These are phyloP conservation scores for Zoroaster sp. DNA, from an alignment of 53 echinoderm and acorn worm species.

Conservation along the genomic window DNA sequence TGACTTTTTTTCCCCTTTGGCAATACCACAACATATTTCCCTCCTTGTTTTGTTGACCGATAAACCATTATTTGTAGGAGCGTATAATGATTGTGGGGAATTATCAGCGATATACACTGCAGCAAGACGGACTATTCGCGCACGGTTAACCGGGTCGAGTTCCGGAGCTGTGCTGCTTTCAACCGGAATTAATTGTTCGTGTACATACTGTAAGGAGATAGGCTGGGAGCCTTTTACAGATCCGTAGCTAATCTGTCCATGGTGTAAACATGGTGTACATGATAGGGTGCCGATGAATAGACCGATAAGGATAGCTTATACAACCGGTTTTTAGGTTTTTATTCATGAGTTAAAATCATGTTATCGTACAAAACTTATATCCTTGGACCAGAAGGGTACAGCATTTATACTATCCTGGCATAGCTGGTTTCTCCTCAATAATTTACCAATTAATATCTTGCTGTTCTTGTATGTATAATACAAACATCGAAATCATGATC, in stretches of 20 bases:
- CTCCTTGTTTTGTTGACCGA: background rate
- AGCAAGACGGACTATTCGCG: background rate
- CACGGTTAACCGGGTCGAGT: too few species aligned
- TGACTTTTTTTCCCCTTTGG: background rate
- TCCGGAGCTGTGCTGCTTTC: background rate
- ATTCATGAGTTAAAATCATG: too few species aligned
- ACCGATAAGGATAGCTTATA: too few species aligned
- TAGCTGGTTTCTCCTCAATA: too few species aligned
- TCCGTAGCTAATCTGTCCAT: background rate
- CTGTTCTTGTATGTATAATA: too few species aligned
- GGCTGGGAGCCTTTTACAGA: background rate
- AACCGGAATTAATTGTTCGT: conserved; percentile 1
- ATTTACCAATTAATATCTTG: too few species aligned
- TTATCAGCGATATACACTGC: background rate
- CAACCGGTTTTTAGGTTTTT: too few species aligned
- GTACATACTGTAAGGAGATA: conserved; percentile 19
- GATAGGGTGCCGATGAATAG: too few species aligned
- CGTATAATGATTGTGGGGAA: background rate
- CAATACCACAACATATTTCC: background rate
- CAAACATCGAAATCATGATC: too few species aligned
- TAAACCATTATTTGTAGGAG: background rate
- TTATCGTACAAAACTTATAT: too few species aligned
- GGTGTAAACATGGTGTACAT: background rate
- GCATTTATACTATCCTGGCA: too few species aligned
- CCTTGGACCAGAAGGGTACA: too few species aligned